These are phyloP conservation scores for Anguilla rostrata DNA, from an alignment of 2,113 vertebrate species.

Conservation along the genomic window DNA sequence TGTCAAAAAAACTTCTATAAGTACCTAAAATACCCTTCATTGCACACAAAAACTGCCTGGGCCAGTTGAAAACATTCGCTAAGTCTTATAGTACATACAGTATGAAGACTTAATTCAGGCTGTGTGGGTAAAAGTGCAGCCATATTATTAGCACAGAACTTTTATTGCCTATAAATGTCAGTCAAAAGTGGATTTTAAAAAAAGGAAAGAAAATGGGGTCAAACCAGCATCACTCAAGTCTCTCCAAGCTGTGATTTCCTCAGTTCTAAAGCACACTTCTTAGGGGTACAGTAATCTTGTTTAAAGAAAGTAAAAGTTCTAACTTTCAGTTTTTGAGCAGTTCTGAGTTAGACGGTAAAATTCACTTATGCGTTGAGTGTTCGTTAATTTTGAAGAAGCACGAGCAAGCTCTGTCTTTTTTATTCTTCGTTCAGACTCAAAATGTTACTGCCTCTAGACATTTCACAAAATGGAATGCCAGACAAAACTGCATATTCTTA, in stretches of 20 bases:
- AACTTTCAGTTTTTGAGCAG: not conserved
- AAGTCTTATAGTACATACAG: not conserved
- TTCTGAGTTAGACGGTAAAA: not conserved
- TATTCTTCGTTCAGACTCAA: too few relatives aligned
- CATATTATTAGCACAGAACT: not conserved
- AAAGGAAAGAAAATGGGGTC: not conserved
- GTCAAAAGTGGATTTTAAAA: not conserved
- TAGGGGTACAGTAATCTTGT: not conserved
- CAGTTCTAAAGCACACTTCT: not conserved
- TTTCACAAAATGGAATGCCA: too few relatives aligned
- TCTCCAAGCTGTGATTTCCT: not conserved
- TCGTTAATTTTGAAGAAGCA: not conserved
- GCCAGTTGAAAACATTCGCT: too few relatives aligned
- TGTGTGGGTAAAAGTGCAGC: not conserved
- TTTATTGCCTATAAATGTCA: constrained; percentile 11
- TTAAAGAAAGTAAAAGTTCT: not conserved
- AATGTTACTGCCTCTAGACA: too few relatives aligned
- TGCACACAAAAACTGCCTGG: too few relatives aligned
- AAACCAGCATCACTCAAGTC: not conserved
- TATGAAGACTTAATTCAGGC: not conserved
- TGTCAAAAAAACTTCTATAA: too few relatives aligned
- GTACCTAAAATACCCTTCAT: too few relatives aligned
- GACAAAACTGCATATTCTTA: too few relatives aligned
- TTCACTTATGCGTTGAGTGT: not conserved
- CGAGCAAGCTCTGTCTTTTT: not conserved